phyloP scores from a whole-genome alignment of 2,888 invertebrate species.

The Desoria tigrina region DNA sequence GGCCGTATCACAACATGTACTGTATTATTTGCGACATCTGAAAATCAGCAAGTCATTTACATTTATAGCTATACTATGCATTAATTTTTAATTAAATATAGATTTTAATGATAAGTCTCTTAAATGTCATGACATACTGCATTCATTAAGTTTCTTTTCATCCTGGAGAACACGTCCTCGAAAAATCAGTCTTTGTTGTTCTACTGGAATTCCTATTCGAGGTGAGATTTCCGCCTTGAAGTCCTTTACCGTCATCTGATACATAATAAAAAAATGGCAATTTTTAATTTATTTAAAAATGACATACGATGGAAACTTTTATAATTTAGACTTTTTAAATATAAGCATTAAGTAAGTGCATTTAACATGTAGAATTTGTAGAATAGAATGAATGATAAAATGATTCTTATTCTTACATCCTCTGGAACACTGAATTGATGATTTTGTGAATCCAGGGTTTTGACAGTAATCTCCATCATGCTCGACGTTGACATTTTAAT shows the following conservation, averaged over 20 bases:
- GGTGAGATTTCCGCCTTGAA: constrained; percentile 78
- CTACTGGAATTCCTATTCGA: constrained; percentile 75
- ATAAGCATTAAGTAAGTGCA: constrained; percentile 10
- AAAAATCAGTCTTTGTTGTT: constrained; percentile 86
- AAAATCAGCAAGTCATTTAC: constrained; percentile 17
- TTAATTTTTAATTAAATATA: constrained; percentile 1
- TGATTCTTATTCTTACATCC: constrained; percentile 68
- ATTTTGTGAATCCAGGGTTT: constrained; percentile 85
- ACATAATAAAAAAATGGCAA: background rate
- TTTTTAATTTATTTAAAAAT: too few relatives aligned
- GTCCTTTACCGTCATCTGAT: constrained; percentile 75
- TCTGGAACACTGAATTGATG: constrained; percentile 78
- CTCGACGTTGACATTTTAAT: too few relatives aligned
- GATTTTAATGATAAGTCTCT: background rate
- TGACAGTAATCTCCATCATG: constrained; percentile 75
- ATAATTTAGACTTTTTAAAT: constrained; percentile 1
- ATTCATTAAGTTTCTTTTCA: constrained; percentile 79
- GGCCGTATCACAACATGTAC: constrained; percentile 61
- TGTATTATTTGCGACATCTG: constrained; percentile 61
- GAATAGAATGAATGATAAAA: constrained; percentile 1
- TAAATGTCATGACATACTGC: constrained; percentile 64
- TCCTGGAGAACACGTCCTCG: constrained; percentile 91
- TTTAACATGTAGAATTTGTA: too few relatives aligned
- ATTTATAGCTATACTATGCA: background rate
- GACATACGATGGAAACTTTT: too few relatives aligned